A percentile compares a stretch with the other conserved stretches of the same genome.
These are phyloP conservation scores for Hormiphora californensis DNA, from an alignment of 37 sponge, comb jelly and placozoan genomes.

Conservation along the genomic window DNA sequence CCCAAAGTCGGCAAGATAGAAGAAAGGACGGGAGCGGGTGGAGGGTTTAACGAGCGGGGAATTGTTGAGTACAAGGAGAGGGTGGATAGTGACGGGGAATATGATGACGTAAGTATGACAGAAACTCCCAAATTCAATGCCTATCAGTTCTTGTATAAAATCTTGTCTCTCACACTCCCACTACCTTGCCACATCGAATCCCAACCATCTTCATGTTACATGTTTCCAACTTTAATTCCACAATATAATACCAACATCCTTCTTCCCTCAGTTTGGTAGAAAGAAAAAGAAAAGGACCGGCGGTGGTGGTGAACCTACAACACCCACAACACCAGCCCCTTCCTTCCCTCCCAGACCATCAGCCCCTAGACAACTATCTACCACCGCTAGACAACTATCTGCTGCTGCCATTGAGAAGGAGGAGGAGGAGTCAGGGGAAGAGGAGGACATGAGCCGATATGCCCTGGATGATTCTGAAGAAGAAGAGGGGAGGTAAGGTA, in stretches of 20 bases:
- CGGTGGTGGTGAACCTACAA: not conserved
- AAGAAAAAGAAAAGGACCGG: not conserved
- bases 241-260: not conserved
- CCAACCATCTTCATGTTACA: not conserved
- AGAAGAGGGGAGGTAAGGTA: slow-evolving; percentile 57
- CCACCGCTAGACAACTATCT: too few species aligned
- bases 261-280: slow-evolving; percentile 28
- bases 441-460: slow-evolving; percentile 54
- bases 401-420: too few species aligned
- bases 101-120: slow-evolving; percentile 77
- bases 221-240: not conserved
- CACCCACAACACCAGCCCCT: not conserved
- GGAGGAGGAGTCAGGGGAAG: slow-evolving; percentile 52
- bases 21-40: slow-evolving; percentile 87
- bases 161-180: not conserved
- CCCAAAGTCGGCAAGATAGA: slow-evolving; percentile 92
- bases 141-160: not conserved
- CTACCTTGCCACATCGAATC: not conserved
- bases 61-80: slow-evolving; percentile 83
- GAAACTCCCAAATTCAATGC: not conserved
- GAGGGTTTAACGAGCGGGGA: slow-evolving; percentile 91
- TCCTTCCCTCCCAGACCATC: not conserved
- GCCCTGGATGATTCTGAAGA: slow-evolving; percentile 48
- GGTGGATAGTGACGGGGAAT: slow-evolving; percentile 87
- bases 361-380: too few species aligned